Evolutionary conservation across 2,797 vertebrate species (phyloP).

Genomic region (Anguilla anguilla): DNA sequence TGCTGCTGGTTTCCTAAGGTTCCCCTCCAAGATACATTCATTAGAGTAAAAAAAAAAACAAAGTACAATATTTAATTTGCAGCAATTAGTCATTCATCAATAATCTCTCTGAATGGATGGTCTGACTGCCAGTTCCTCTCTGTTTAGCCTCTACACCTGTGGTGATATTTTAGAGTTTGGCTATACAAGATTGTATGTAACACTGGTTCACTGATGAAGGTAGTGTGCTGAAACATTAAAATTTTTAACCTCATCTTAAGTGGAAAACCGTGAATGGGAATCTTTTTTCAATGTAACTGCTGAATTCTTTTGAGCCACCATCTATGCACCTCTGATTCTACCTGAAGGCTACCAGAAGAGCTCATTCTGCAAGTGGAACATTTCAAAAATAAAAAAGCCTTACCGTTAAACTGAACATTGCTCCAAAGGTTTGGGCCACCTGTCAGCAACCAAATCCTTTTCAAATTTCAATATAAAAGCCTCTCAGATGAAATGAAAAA

Average conservation of each 20-base stretch:
- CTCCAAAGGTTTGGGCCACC: background rate
- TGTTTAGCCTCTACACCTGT: background rate
- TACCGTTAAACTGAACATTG: background rate
- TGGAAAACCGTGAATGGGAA: background rate
- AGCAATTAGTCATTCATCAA: background rate
- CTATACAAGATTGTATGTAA: background rate
- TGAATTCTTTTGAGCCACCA: background rate
- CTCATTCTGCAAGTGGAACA: background rate
- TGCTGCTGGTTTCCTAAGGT: background rate
- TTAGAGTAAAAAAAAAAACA: background rate
- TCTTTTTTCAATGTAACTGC: background rate
- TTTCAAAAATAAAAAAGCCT: background rate
- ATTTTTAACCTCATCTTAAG: background rate
- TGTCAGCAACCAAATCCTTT: background rate
- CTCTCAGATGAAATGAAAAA: background rate
- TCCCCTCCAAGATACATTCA: background rate
- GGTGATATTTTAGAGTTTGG: background rate
- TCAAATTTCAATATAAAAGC: background rate
- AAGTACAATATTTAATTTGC: background rate
- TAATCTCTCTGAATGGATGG: background rate
- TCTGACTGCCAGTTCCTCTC: background rate
- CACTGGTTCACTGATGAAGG: background rate
- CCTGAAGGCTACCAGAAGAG: background rate
- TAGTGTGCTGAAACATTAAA: background rate
- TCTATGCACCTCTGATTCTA: background rate